These are phyloP conservation scores for Dione vanillae DNA, from an alignment of 2,888 invertebrate species.

Conservation along the genomic window DNA sequence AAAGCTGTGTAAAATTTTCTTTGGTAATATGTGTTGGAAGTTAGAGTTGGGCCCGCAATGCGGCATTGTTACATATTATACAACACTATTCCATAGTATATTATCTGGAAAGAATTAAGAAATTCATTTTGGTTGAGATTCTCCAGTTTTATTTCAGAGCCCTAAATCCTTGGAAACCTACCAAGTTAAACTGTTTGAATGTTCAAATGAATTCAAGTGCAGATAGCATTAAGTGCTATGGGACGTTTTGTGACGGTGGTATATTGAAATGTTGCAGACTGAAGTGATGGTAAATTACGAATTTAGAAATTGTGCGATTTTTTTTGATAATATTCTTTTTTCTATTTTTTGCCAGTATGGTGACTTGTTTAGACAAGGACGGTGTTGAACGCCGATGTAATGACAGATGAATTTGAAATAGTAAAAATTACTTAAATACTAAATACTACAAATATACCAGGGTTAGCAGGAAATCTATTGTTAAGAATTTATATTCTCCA, in stretches of 20 bases:
- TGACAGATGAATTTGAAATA: no score
- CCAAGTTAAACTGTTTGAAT: slow-evolving; percentile 43
- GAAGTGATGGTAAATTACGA: background rate
- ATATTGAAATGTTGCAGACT: slow-evolving; percentile 28
- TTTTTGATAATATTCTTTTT: no score
- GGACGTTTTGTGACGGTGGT: slow-evolving; percentile 33
- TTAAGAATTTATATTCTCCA: no score
- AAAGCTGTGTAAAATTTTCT: slow-evolving; percentile 21
- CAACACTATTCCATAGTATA: slow-evolving; percentile 11
- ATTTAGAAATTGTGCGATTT: background rate
- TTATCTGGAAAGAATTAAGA: slow-evolving; percentile 42
- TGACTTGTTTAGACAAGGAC: no score
- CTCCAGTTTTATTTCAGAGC: slow-evolving; percentile 41
- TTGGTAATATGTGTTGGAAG: slow-evolving; percentile 18
- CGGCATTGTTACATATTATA: slow-evolving; percentile 37
- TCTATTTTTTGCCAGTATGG: no score
- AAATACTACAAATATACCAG: no score
- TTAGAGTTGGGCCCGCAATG: slow-evolving; percentile 40
- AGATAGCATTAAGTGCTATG: slow-evolving; percentile 32
- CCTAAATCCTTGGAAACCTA: slow-evolving; percentile 46
- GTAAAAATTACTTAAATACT: no score
- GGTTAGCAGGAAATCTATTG: no score
- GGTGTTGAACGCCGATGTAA: no score
- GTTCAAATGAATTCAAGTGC: slow-evolving; percentile 41
- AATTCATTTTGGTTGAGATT: slow-evolving; percentile 40